phyloP scores from a whole-genome alignment of 2,888 invertebrate genomes.

The Venusia cambrica region DNA sequence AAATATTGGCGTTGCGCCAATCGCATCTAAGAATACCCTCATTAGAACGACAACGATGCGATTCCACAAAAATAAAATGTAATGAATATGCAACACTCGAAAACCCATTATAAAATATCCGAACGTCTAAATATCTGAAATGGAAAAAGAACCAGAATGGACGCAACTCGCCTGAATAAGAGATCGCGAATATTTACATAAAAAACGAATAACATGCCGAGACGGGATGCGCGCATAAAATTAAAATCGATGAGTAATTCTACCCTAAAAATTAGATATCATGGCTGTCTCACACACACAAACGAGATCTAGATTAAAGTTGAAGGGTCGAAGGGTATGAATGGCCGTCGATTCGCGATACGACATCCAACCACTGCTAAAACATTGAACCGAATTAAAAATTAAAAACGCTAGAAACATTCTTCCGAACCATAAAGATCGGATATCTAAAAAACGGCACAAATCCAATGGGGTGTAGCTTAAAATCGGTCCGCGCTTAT shows the following conservation, averaged over 20 bases:
- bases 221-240: conserved; percentile 80
- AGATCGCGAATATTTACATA: conserved; percentile 76
- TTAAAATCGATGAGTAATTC: conserved; percentile 79
- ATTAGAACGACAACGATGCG: conserved; percentile 28
- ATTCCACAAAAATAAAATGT: conserved; percentile 24
- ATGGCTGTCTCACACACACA: conserved; percentile 65
- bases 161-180: conserved; percentile 68
- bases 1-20: conserved; percentile 28
- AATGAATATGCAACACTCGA: conserved; percentile 46
- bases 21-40: conserved; percentile 28
- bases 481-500: conserved; percentile 75
- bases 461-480: conserved; percentile 74
- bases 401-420: conserved; percentile 37
- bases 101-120: conserved; percentile 57
- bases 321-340: conserved; percentile 48
- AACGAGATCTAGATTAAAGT: conserved; percentile 67
- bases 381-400: conserved; percentile 26
- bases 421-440: conserved; percentile 65
- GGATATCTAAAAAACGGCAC: conserved; percentile 57
- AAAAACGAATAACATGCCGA: conserved; percentile 76
- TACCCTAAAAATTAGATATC: conserved; percentile 80
- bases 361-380: conserved; percentile 16
- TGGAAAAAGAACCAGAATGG: conserved; percentile 61
- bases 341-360: conserved; percentile 27
- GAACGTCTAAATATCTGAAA: conserved; percentile 61